Base-by-base conservation (phyloP, 2,113 vertebrate species). In the Laticauda colubrina region DNA sequence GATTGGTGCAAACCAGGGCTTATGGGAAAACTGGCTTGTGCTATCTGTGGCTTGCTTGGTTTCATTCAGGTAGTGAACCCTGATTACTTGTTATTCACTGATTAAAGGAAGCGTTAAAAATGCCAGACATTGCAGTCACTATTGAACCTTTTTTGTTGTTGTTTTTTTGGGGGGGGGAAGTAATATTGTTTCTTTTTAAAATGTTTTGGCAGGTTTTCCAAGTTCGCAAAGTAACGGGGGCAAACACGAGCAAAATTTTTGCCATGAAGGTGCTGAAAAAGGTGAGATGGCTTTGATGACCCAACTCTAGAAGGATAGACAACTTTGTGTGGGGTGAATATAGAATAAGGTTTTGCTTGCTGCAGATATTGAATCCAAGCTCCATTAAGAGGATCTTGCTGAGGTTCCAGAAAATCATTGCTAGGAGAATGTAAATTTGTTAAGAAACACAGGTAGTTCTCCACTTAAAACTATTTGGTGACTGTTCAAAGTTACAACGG, bases 231-330 rank as follows among this genome's bases (percentile, higher is more conserved):
- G 99, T 99, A 91, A 97, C 98, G 0, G 99, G 99, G 96, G 98
- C 98, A 85, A 98, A 98, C 95, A 98, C 98, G 3, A 98, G 99
- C 96, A 99, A 99, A 96, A 99, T 99, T 96, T 99, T 99, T 98
- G 99, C 99, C 57, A 99, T 99, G 99, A 99, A 99, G 95, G 99
- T 99, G 95, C 98, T 99, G 95, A 99, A 99, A 98, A 99, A 99
- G 98, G 99, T 99, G 97, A 98, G 29, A 29, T 93, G 26, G 34
- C 75, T 34, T 45, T 88, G 53, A 45, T 7, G 5, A 2, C 53
- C 51, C 15, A 39, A 12, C n/a, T 90, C 12, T 9, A 51, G 21
- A 61, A 55, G 15, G 23, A 24, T 2, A 24, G 55, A 7, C 11
- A 4, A 2, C 89, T 64, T 64, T 51, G 39, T 5, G 24, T 18